Evolutionary conservation across 2,113 vertebrate species (phyloP), one percentile per base, ranked within the genome.

Genomic region (Stictonetta naevosa): DNA sequence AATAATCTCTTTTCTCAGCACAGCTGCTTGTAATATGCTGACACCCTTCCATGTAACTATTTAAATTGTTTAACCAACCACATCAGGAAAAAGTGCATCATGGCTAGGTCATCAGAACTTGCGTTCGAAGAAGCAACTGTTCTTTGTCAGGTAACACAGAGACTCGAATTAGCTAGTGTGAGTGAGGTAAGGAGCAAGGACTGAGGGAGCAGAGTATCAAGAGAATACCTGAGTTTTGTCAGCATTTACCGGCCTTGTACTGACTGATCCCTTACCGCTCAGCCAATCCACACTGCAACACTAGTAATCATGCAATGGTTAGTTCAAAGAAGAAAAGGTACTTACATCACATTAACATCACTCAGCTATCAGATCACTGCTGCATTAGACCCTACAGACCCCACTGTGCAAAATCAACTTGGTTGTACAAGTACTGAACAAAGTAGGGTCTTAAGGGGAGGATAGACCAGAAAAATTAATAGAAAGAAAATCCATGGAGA

Each of bases 61-160:
- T 92, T 34, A 86, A 84, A 75, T 36, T 75, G 64, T 91, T 83
- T 78, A 95, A 89, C 36, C 31, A 82, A 33, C 48, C 48, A 53
- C 56, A 71, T 55, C 56, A 82, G 22, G 78, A 89, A 84, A 85
- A 79, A 72, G 46, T 19, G 33, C 66, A 83, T 58, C 33, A n/a
- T 42, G n/a, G 38, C 52, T 67, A 79, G 5, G 44, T 44, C 15
- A 3, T 7, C 13, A 75, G 80, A 84, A 68, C 21, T 29, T 86
- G 31, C 18, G 19, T 74, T 88, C 68, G 71, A 53, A 3, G 5
- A 92, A 91, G 42, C 46, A 89, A 91, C 50, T 84, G 77, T 14
- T 94, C 52, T 91, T 78, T 82, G 56, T 93, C 84, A 93, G 46
- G 69, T 75, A 82, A 89, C 55, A 80, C 20, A 85, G 44, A 90